Conservation (phyloP, 2,797 vertebrate species). For the Remorina albescens region DNA sequence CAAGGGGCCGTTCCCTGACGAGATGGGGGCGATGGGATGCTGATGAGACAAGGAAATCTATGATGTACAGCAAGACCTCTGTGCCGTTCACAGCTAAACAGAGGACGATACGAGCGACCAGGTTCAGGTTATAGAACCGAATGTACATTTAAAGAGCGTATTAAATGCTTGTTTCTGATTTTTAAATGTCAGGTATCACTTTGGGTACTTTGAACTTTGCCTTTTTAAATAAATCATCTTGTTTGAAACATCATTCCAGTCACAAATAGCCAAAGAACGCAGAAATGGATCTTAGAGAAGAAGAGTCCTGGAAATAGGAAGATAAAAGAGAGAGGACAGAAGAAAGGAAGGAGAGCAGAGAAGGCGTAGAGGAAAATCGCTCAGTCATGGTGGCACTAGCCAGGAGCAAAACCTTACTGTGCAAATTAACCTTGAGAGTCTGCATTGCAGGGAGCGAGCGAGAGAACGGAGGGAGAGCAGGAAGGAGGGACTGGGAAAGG, state of each 20-base stretch:
- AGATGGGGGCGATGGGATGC: slow-evolving; percentile 1
- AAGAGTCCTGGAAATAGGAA: slow-evolving; percentile 16
- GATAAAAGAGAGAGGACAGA: slow-evolving; percentile 37
- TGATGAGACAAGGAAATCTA: slow-evolving; percentile 8
- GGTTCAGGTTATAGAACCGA: not conserved
- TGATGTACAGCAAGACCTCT: not conserved
- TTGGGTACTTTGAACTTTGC: not conserved
- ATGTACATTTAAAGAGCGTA: not conserved
- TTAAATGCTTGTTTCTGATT: not conserved
- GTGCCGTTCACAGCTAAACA: not conserved
- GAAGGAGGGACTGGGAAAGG: slow-evolving; percentile 37
- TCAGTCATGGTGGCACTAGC: slow-evolving; percentile 68
- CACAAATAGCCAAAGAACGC: not conserved
- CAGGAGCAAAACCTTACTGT: slow-evolving; percentile 78
- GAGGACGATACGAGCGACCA: not conserved
- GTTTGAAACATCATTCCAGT: not conserved
- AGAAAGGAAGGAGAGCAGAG: slow-evolving; percentile 39
- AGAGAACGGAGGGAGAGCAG: slow-evolving; percentile 45
- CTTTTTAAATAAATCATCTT: not conserved
- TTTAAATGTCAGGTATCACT: not conserved
- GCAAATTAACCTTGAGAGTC: slow-evolving; percentile 86
- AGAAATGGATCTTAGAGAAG: not conserved
- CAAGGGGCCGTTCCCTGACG: slow-evolving; percentile 34
- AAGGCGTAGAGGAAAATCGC: slow-evolving; percentile 61
- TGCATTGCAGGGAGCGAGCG: slow-evolving; percentile 78